Conservation (phyloP, 2,113 vertebrate genomes). For the Laticauda laticaudata region DNA sequence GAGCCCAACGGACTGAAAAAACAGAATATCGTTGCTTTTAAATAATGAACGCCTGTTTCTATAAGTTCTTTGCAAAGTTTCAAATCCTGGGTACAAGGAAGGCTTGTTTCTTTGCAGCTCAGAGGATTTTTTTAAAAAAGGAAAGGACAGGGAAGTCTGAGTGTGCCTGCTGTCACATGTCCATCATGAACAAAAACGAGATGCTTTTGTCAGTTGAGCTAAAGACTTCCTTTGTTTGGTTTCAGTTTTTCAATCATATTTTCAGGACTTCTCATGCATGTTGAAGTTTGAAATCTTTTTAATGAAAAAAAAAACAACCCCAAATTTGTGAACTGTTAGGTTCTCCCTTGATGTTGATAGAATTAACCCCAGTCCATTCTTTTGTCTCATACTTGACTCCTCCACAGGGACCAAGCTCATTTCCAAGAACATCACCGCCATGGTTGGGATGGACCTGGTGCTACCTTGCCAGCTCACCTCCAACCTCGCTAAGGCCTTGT, state of each 20-base stretch:
- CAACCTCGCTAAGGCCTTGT: constrained; percentile 86
- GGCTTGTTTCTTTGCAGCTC: background rate
- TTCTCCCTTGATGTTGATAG: background rate
- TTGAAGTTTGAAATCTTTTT: background rate
- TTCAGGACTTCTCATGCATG: background rate
- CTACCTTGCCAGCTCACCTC: constrained; percentile 90
- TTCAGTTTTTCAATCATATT: background rate
- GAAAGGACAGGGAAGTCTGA: no score
- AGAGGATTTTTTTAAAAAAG: background rate
- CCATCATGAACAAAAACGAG: background rate
- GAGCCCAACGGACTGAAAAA: background rate
- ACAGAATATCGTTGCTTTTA: background rate
- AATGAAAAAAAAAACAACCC: background rate
- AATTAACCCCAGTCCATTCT: background rate
- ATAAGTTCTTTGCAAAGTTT: background rate
- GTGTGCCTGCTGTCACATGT: background rate
- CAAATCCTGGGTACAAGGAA: background rate
- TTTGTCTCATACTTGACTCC: background rate
- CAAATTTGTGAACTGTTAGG: background rate
- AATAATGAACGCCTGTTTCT: background rate
- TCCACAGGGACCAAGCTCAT: constrained; percentile 71
- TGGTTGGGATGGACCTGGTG: constrained; percentile 87
- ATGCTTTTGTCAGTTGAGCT: background rate
- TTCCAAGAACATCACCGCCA: constrained; percentile 85
- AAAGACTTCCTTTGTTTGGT: background rate